Percentiles rank a stretch among this genome's conserved stretches.
These are phyloP conservation scores for Fragum whitleyi DNA, from an alignment of 2,888 invertebrate genomes.

Conservation along the genomic window DNA sequence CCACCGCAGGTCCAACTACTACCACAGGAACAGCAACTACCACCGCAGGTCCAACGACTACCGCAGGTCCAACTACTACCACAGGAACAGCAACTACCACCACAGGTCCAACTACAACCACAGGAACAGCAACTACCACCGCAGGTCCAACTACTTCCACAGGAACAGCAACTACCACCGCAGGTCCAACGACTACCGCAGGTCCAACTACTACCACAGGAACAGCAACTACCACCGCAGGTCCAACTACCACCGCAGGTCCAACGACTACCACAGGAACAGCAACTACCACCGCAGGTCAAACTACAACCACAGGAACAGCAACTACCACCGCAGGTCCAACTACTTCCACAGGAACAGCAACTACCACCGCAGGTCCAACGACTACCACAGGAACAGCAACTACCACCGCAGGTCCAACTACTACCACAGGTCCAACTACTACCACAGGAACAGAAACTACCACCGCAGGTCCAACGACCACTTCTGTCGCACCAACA, in stretches of 20 bases:
- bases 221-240: not conserved
- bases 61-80: not conserved
- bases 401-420: not conserved
- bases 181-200: not conserved
- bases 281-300: no score
- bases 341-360: not conserved
- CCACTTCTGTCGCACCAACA: constrained; percentile 21
- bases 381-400: no score
- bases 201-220: no score
- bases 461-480: constrained; percentile 14
- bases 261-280: not conserved
- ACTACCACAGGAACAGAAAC: not conserved
- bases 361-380: constrained; percentile 3
- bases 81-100: constrained; percentile 3
- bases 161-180: constrained; percentile 16
- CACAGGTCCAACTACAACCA: not conserved
- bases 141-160: no score
- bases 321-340: not conserved
- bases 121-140: no score
- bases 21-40: constrained; percentile 17
- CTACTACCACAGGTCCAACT: not conserved
- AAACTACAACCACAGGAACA: not conserved
- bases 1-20: constrained; percentile 1
- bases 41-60: constrained; percentile 24
- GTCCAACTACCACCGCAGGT: not conserved